Evolutionary conservation across 2,113 vertebrate species (phyloP), one percentile per base, ranked within the genome.

Genomic region (Synchiropus splendidus): DNA sequence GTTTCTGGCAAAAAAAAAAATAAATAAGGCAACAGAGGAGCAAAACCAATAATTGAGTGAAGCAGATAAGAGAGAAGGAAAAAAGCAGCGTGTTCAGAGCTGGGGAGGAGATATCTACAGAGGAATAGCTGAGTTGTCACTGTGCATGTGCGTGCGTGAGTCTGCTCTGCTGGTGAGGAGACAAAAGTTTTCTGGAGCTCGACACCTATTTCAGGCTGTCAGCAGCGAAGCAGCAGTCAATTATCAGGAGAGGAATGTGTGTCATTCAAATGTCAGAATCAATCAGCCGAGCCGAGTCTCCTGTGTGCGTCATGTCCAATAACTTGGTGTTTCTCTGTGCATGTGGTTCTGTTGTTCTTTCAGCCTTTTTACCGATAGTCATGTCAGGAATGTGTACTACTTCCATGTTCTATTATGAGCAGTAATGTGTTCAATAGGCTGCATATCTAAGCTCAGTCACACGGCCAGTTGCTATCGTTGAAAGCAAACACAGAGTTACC

Each of bases 201-300:
- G 6, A 57, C 17, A 64, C 56, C 51, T 57, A 45, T 55, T 44
- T 45, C 40, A 37, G 45, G 16, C 54, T 50, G 57, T 66, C 50
- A 49, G 47, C 10, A 35, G 0, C 39, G 41, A 16, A 27, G 35
- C 35, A 48, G 42, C 36, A 18, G 64, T 43, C 67, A 75, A 62
- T 74, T 70, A 75, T 58, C 56, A 61, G 45, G 49, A 36, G 21
- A 30, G 52, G 61, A 60, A 63, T 51, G 37, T 60, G 61, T 64
- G 64, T 67, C 66, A 61, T 66, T 74, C 62, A 77, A 72, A 81
- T 61, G 63, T 27, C 62, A 62, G 34, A 64, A 56, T 18, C 36
- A 36, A 48, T 44, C 38, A 11, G 21, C 8, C 21, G 21, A 27
- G 21, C 21, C 21, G 21, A 27, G 21, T 27, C 21, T 27, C 21